Base-by-base conservation (phyloP, 64 coral and sea anemone species). In the Montipora efflorescens region DNA sequence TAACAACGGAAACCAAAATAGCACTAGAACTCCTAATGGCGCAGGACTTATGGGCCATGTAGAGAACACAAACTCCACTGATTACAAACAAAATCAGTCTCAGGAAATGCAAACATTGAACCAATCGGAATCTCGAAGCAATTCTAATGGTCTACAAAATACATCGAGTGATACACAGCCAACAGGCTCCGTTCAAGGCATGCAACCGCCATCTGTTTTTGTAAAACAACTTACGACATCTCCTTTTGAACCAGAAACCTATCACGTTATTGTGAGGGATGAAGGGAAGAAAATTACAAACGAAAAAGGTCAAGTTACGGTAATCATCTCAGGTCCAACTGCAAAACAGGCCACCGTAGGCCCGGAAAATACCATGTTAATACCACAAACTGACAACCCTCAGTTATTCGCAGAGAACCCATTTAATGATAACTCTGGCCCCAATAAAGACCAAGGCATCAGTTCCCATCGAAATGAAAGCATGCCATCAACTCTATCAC, bases 281-380 rank as follows among this genome's bases (percentile, higher is more conserved):
- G 82, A 47, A 86, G 47, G 66, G 13, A 86, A 72, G 47, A 71
- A 86, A 44, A 72, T 86, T 47, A 86, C 82, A 48, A 86, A 86
- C n/a, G 82, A 59, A 86, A 86, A 86, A 49, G 82, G 82, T 47
- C 82, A 72, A 71, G 82, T 86, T 49, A 86, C 82, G 1, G 82
- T 86, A 50, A 86, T 86, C 45, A 86, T 86, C 71, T 86, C 82
- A 50, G 82, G 82, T 50, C 82, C 82, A 86, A 86, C 82, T 48
- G 66, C 66, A 13, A 70, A 46, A 20, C 44, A 86, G 47, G 82
- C 82, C 9, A 21, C 82, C 1, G 52, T 86, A 64, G 13, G 62
- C 4, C 7, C 44, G 20, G 82, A 70, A 50, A 72, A 86, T 18
- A 50, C 82, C 23, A 50, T 86, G 15, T 8, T 86, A 4, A 86